Conservation (phyloP, 1,140 invertebrate species). For the Steinernema feltiae region DNA sequence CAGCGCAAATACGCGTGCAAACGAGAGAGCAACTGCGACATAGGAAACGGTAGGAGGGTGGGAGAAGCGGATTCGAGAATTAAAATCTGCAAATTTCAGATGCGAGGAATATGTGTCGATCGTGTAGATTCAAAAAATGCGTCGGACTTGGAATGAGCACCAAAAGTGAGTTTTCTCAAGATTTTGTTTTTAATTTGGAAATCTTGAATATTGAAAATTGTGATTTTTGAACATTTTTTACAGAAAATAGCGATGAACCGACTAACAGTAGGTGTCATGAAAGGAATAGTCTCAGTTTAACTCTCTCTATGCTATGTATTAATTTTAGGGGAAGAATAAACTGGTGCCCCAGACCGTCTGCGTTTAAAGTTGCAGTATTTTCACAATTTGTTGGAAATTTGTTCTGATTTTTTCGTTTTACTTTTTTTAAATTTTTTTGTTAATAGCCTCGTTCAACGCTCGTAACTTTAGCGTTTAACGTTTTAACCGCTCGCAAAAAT, state of each 20-base stretch:
- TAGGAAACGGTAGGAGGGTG: not conserved
- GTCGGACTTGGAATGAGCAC: not conserved
- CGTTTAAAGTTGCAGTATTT: too few species aligned
- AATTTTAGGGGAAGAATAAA: too few species aligned
- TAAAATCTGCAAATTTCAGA: not conserved
- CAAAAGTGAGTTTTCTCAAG: not conserved
- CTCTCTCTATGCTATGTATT: too few species aligned
- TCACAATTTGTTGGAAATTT: too few species aligned
- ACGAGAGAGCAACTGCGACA: not conserved
- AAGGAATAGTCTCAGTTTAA: too few species aligned
- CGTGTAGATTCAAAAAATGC: not conserved
- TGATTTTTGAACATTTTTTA: not conserved
- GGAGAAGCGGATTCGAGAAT: not conserved
- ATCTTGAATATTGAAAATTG: too few species aligned
- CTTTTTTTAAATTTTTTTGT: too few species aligned
- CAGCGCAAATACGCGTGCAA: slow-evolving; percentile 5
- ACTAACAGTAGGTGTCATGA: not conserved
- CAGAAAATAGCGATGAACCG: not conserved
- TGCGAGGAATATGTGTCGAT: slow-evolving; percentile 7
- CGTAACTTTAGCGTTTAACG: too few species aligned
- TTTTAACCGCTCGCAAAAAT: too few species aligned
- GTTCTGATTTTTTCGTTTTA: too few species aligned
- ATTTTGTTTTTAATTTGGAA: not conserved
- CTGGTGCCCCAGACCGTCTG: too few species aligned
- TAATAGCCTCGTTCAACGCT: too few species aligned